Evolutionary conservation across 2,113 vertebrate species (phyloP).

Genomic region (Rhinoderma darwinii): DNA sequence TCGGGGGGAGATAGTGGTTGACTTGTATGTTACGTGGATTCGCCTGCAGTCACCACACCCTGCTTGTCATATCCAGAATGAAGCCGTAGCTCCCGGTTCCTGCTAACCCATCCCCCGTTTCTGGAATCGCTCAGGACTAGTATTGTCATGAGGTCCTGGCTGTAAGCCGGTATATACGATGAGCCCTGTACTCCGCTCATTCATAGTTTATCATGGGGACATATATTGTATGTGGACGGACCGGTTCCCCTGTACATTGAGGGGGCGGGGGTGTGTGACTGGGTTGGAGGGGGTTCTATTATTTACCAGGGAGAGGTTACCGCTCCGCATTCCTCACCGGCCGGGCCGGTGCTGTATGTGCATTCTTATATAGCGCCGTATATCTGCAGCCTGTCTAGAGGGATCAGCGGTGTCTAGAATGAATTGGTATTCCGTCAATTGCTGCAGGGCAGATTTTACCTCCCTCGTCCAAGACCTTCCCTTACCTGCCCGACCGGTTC

Average conservation of each 20-base stretch:
- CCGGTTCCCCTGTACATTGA: not conserved
- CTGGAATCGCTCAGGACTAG: not conserved
- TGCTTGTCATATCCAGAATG: not conserved
- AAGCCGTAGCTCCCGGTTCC: not conserved
- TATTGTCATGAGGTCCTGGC: too few species aligned
- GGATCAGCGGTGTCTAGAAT: not conserved
- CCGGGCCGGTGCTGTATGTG: not conserved
- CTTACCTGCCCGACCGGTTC: not conserved
- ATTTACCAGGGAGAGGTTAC: not conserved
- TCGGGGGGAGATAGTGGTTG: too few species aligned
- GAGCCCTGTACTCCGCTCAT: not conserved
- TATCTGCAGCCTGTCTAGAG: not conserved
- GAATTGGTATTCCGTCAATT: not conserved
- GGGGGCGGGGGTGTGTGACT: not conserved
- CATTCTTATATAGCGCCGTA: too few species aligned
- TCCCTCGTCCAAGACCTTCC: not conserved
- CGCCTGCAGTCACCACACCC: not conserved
- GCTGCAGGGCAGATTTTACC: not conserved
- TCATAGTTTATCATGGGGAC: not conserved
- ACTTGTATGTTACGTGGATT: not conserved
- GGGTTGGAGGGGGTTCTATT: not conserved
- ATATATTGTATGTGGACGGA: not conserved
- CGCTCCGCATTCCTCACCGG: conserved; percentile 11
- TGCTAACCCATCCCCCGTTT: not conserved
- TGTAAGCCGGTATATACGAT: too few species aligned